Conservation (phyloP, 2,888 invertebrate genomes). For the Macaria liturata region DNA sequence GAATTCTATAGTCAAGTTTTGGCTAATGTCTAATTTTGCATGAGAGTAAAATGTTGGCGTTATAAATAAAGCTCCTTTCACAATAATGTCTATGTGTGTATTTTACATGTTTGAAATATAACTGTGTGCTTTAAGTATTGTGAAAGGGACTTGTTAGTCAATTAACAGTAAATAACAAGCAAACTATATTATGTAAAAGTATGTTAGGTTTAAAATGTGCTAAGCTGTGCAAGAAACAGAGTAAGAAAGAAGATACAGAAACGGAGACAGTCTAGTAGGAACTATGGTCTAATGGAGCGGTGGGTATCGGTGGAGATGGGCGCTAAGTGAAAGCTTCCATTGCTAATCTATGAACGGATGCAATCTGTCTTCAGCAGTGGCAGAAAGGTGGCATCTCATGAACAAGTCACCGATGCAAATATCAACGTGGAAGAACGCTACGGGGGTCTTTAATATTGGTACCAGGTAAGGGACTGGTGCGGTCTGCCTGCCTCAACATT, state of each 20-base stretch:
- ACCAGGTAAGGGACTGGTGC: constrained; percentile 85
- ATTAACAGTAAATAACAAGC: constrained; percentile 43
- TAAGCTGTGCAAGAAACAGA: constrained; percentile 70
- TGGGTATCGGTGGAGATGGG: constrained; percentile 21
- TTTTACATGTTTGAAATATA: too few relatives aligned
- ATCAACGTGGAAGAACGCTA: constrained; percentile 64
- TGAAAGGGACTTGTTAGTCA: constrained; percentile 19
- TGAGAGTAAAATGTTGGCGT: constrained; percentile 14
- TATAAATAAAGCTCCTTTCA: constrained; percentile 10
- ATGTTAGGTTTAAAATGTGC: constrained; percentile 44
- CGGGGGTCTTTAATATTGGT: constrained; percentile 73
- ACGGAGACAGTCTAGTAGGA: constrained; percentile 27
- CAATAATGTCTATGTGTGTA: constrained; percentile 5
- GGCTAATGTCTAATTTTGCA: constrained; percentile 15
- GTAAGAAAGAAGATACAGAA: constrained; percentile 34
- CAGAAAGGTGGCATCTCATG: constrained; percentile 53
- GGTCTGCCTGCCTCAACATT: constrained; percentile 85
- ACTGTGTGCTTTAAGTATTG: constrained; percentile 10
- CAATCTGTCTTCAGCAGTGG: constrained; percentile 66
- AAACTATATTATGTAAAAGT: constrained; percentile 46
- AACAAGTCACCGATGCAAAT: constrained; percentile 64
- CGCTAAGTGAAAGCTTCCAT: constrained; percentile 36
- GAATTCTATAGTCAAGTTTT: constrained; percentile 13
- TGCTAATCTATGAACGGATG: constrained; percentile 49
- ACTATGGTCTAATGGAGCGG: constrained; percentile 31